Conservation (phyloP, 2,113 vertebrate species). For the Calidris pugnax region DNA sequence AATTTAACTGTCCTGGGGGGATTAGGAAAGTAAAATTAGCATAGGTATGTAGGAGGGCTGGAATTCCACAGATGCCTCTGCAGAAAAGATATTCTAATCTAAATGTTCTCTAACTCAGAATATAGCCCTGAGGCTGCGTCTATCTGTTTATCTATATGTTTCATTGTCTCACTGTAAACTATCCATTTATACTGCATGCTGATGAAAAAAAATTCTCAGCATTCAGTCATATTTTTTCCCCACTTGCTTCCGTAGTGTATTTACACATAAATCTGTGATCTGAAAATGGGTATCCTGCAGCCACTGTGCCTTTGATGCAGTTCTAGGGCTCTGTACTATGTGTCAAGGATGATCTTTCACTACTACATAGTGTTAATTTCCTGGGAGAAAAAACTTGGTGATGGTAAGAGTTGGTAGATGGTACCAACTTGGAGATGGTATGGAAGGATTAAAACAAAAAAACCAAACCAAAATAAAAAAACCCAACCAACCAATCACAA, state of each 20-base stretch:
- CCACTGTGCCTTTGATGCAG: neutral
- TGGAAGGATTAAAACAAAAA: neutral
- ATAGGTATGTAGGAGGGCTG: neutral
- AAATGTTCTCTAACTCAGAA: neutral
- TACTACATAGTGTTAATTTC: neutral
- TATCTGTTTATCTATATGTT: fast-evolving
- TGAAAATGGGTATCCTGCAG: neutral
- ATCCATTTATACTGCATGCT: neutral
- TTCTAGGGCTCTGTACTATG: neutral
- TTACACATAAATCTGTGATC: neutral
- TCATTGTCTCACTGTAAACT: neutral
- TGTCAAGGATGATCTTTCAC: neutral
- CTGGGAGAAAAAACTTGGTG: neutral
- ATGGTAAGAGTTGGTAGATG: neutral
- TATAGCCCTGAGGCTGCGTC: neutral
- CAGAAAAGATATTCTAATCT: neutral
- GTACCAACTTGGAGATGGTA: no score
- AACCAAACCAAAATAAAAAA: no score
- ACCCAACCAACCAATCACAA: neutral
- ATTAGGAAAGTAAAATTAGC: constrained; percentile 9
- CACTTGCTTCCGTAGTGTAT: neutral
- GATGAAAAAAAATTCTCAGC: neutral
- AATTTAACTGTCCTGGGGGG: neutral
- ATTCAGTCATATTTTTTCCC: neutral
- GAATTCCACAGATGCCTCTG: neutral